Percentiles rank a stretch among this genome's conserved stretches.
Conservation (phyloP, 2,888 invertebrate genomes). For the Pantelozetes paolii region DNA sequence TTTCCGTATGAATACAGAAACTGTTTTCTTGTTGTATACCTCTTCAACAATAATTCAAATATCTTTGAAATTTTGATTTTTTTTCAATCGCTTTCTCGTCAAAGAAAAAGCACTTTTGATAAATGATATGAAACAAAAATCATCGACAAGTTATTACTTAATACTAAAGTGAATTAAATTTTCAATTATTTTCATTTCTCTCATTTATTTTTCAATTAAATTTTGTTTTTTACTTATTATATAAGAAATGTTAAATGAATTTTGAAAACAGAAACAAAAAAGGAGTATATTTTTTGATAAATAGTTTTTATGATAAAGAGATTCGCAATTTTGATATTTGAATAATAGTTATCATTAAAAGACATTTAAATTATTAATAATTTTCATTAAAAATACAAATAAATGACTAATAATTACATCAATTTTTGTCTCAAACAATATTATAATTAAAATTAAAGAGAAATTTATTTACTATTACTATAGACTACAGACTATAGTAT, state of each 20-base stretch:
- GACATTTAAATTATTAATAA: constrained; percentile 16
- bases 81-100: too few relatives aligned
- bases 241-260: background rate
- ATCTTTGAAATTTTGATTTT: too few relatives aligned
- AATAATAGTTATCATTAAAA: constrained; percentile 28
- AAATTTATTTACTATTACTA: background rate
- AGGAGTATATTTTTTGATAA: constrained; percentile 3
- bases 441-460: background rate
- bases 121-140: too few relatives aligned
- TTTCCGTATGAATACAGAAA: too few relatives aligned
- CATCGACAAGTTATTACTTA: too few relatives aligned
- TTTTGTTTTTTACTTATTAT: background rate
- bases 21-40: too few relatives aligned
- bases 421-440: constrained; percentile 8
- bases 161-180: too few relatives aligned
- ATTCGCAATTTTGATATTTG: background rate
- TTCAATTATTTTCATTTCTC: too few relatives aligned
- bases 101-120: too few relatives aligned
- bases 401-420: constrained; percentile 22
- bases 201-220: background rate
- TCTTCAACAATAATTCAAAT: too few relatives aligned
- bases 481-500: background rate
- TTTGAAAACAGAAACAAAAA: background rate
- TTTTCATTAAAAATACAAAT: constrained; percentile 21
- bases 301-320: constrained; percentile 3